phyloP scores from a whole-genome alignment of 2,888 invertebrate genomes.

The Caradrina clavipalpis region DNA sequence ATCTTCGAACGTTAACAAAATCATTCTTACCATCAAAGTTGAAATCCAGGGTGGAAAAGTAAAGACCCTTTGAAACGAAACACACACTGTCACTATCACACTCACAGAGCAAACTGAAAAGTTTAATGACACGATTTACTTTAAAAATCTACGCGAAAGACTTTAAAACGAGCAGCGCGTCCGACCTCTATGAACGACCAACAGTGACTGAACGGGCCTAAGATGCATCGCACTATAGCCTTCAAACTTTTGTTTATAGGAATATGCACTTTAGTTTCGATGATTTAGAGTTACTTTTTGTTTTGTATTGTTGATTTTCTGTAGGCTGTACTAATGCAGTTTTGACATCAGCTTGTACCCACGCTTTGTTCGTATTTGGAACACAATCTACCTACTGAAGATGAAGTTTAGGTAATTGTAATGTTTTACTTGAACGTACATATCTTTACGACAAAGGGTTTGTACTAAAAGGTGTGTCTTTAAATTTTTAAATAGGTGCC shows the following conservation, averaged over 20 bases:
- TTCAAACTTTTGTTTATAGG: conserved; percentile 63
- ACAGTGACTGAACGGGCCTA: conserved; percentile 78
- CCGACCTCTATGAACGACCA: conserved; percentile 66
- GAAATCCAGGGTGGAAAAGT: conserved; percentile 83
- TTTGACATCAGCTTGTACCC: conserved; percentile 62
- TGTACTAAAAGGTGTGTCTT: background rate
- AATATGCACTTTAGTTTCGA: conserved; percentile 71
- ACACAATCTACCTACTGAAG: background rate
- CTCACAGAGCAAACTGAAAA: conserved; percentile 71
- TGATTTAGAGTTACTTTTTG: conserved; percentile 55
- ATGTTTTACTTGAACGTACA: background rate
- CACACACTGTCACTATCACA: conserved; percentile 70
- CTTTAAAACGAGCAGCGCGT: conserved; percentile 66
- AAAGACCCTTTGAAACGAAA: conserved; percentile 57
- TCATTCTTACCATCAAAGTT: conserved; percentile 78
- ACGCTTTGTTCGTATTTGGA: conserved; percentile 53
- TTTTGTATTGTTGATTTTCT: conserved; percentile 26
- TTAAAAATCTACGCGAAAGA: conserved; percentile 58
- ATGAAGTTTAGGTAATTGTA: background rate
- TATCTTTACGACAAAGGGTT: background rate
- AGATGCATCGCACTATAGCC: conserved; percentile 73
- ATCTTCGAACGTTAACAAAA: conserved; percentile 51
- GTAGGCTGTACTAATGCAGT: conserved; percentile 65
- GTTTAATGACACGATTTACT: conserved; percentile 76
- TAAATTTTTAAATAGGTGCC: background rate